Evolutionary conservation across 2,888 invertebrate species (phyloP), one percentile per base, ranked within the genome.

Genomic region (Drosophila aldrichi): DNA sequence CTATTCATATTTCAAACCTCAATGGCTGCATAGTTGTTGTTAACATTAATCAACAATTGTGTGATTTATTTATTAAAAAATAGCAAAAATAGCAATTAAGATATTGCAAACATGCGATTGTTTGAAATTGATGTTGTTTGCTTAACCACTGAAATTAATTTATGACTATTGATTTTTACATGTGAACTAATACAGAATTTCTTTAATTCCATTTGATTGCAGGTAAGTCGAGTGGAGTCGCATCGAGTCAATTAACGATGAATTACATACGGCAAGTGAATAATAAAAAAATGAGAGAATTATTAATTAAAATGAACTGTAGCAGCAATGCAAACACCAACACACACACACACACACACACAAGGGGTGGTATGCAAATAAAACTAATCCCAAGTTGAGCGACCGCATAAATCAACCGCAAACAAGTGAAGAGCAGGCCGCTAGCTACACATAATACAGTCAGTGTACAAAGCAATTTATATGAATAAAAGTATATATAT

Each of bases 321-420:
- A 55, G 60, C 40, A 68, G 70, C 67, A 68, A 56, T 44, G 62
- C 43, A 63, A 52, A 57, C 52, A 58, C 20, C 7, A 29, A 59
- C 55, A 29, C 10, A 48, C 2, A 44, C 3, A 22, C 1, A 43
- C 2, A 43, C 3, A 12, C 3, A 48, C 2, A 44, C 3, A 16
- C 0, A 43, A 5, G 25, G 40, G 16, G 2, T 54, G 25, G n/a
- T 54, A 10, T 82, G 75, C 69, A 82, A 85, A 78, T 87, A 69
- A 70, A 79, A 82, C 86, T 85, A 84, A 84, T 85, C 73, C 83
- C 73, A 61, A 72, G 82, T 75, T 79, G 78, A 82, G 74, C 77
- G 80, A 88, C 88, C 86, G 71, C 86, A 86, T 86, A 88, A 86
- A 86, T 88, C 88, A 86, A 78, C 86, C 88, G 68, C 86, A 86